Evolutionary conservation across 2,113 vertebrate genomes (phyloP).

Genomic region (Hippocampus zosterae): DNA sequence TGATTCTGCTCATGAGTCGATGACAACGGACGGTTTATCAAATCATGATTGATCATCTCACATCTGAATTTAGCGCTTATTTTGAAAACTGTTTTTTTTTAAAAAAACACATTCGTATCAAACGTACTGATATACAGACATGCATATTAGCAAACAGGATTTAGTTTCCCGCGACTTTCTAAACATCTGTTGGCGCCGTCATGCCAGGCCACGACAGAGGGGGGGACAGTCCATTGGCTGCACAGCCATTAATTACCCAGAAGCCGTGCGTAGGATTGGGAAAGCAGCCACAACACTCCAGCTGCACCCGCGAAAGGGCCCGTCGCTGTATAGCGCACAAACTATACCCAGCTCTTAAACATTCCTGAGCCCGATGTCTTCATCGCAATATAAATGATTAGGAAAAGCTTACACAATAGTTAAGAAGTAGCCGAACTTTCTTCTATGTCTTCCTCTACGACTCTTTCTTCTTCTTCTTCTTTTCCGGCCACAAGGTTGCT

Average conservation of each 20-base stretch:
- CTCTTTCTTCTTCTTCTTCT: not conserved
- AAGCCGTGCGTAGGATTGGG: constrained; percentile 67
- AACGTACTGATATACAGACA: not conserved
- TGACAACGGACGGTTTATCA: not conserved
- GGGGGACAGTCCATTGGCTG: constrained; percentile 54
- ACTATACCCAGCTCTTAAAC: constrained; percentile 14
- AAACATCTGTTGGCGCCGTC: constrained; percentile 61
- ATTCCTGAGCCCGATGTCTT: not conserved
- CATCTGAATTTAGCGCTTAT: not conserved
- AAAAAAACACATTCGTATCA: too few relatives aligned
- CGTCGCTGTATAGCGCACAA: constrained; percentile 15
- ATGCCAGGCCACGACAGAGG: constrained; percentile 60
- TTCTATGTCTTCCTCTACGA: not conserved
- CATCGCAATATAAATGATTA: too few relatives aligned
- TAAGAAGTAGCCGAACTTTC: too few relatives aligned
- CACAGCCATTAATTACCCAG: constrained; percentile 67
- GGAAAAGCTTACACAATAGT: too few relatives aligned
- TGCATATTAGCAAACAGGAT: not conserved
- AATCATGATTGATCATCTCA: not conserved
- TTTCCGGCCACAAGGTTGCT: not conserved
- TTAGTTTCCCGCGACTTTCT: constrained; percentile 30
- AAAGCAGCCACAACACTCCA: constrained; percentile 49
- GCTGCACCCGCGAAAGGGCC: constrained; percentile 45
- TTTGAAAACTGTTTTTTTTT: not conserved
- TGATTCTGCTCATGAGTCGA: not conserved